A percentile compares a stretch with the other conserved stretches of the same genome.
phyloP scores from a whole-genome alignment of 2,888 invertebrate genomes.

The Sphaerophoria taeniata region DNA sequence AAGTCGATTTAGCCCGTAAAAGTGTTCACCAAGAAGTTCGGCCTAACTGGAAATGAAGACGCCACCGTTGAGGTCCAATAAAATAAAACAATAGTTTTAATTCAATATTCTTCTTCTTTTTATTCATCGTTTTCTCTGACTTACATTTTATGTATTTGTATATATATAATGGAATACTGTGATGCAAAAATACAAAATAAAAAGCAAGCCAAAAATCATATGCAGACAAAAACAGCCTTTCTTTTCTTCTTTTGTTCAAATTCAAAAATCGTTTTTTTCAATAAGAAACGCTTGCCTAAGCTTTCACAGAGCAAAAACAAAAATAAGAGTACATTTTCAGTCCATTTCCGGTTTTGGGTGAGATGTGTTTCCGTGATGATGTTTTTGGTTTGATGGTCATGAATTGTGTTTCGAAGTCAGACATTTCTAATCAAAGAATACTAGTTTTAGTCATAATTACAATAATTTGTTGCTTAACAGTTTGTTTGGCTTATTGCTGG shows the following conservation, averaged over 20 bases:
- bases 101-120: conserved; percentile 35
- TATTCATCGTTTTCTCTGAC: conserved; percentile 32
- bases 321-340: conserved; percentile 32
- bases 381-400: conserved; percentile 8
- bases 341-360: conserved; percentile 49
- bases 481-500: conserved; percentile 34
- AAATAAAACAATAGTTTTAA: no score
- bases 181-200: conserved; percentile 70
- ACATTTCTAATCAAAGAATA: conserved; percentile 11
- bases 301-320: conserved; percentile 9
- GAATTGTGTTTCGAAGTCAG: conserved; percentile 45
- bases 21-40: no score
- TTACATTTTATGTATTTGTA: conserved; percentile 42
- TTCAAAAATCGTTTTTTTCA: conserved; percentile 18
- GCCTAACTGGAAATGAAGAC: no score
- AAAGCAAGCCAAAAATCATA: conserved; percentile 45
- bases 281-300: conserved; percentile 27
- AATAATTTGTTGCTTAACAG: conserved; percentile 4
- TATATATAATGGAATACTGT: conserved; percentile 44
- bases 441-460: neutral
- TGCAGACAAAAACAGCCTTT: conserved; percentile 49
- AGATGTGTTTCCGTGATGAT: conserved; percentile 14
- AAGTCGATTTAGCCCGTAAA: no score
- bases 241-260: conserved; percentile 6
- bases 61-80: no score